These are phyloP conservation scores for Anoplolepis gracilipes DNA, from an alignment of 1,140 invertebrate species.

Conservation along the genomic window DNA sequence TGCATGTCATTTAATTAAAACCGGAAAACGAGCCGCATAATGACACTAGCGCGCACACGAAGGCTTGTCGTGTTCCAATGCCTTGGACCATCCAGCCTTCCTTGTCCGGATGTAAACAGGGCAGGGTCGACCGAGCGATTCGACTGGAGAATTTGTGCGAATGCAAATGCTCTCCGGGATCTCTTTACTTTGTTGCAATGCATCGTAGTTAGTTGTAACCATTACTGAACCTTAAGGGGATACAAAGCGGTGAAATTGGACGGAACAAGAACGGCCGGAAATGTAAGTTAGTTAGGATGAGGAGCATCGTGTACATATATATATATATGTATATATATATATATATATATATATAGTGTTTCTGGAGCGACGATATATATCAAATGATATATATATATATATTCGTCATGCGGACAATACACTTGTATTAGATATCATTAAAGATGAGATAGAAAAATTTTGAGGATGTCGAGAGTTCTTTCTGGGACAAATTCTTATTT, in stretches of 20 bases:
- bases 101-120: neutral
- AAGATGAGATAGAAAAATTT: neutral
- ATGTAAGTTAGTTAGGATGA: constrained; percentile 58
- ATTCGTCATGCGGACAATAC: neutral
- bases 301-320: neutral
- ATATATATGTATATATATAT: too few relatives aligned
- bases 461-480: neutral
- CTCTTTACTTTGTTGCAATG: neutral
- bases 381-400: too few relatives aligned
- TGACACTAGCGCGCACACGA: constrained; percentile 59
- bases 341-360: too few relatives aligned
- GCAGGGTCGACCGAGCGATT: constrained; percentile 5
- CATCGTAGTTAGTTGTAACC: constrained; percentile 44
- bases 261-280: constrained; percentile 40
- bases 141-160: constrained; percentile 42
- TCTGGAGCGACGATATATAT: too few relatives aligned
- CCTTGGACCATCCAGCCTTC: constrained; percentile 6
- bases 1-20: constrained; percentile 72
- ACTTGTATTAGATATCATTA: constrained; percentile 5
- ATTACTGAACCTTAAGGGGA: constrained; percentile 51
- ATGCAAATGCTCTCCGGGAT: constrained; percentile 19
- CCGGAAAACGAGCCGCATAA: constrained; percentile 72
- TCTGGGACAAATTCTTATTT: neutral
- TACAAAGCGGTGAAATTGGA: constrained; percentile 68
- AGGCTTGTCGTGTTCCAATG: constrained; percentile 54